phyloP scores from a whole-genome alignment of 2,113 vertebrate genomes.

The Ondatra zibethicus region DNA sequence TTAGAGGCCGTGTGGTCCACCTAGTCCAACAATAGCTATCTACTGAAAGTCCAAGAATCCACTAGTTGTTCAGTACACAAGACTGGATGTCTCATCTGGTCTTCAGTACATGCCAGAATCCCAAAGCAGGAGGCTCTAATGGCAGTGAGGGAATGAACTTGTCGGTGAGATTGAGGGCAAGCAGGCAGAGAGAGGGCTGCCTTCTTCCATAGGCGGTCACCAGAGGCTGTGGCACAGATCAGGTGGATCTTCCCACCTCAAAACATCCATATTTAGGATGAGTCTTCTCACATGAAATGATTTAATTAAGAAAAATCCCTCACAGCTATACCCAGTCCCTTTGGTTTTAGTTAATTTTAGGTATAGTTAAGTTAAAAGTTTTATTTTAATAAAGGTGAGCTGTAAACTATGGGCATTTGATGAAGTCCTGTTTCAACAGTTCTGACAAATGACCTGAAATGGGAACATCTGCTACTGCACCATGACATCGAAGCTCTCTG shows the following conservation, averaged over 20 bases:
- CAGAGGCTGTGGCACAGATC: neutral
- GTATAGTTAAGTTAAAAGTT: neutral
- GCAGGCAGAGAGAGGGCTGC: neutral
- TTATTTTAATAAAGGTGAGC: constrained; percentile 57
- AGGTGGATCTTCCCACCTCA: neutral
- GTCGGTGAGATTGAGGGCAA: neutral
- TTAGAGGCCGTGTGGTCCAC: neutral
- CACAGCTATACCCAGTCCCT: neutral
- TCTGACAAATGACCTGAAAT: neutral
- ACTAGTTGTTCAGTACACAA: neutral
- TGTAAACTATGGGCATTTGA: constrained; percentile 21
- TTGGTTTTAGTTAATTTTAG: neutral
- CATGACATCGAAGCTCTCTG: neutral
- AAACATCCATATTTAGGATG: neutral
- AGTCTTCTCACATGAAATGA: neutral
- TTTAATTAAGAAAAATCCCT: neutral
- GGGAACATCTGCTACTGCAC: neutral
- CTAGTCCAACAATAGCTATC: neutral
- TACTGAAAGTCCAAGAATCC: neutral
- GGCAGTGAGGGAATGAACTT: neutral
- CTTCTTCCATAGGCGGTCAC: neutral
- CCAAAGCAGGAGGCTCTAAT: neutral
- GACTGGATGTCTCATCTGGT: neutral
- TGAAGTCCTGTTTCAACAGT: constrained; percentile 24
- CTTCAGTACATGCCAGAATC: neutral